These are phyloP conservation scores for Eonycteris spelaea DNA, from an alignment of 2,113 vertebrate species.

Conservation along the genomic window DNA sequence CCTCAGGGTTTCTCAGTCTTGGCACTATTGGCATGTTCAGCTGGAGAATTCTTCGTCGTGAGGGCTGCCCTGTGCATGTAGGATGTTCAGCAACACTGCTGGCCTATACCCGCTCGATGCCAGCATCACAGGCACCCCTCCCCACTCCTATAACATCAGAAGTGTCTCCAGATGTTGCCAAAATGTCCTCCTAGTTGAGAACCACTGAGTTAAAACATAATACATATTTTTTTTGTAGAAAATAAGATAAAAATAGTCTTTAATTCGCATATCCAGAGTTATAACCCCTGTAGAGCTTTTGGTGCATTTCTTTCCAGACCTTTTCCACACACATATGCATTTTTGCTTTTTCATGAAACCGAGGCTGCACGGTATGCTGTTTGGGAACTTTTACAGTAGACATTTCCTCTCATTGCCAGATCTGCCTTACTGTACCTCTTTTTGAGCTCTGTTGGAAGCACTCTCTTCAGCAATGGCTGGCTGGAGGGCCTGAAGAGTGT, in stretches of 20 bases:
- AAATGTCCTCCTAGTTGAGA: not conserved
- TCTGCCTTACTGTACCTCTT: not conserved
- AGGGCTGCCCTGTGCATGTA: not conserved
- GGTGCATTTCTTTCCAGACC: not conserved
- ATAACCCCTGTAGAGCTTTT: not conserved
- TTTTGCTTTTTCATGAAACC: not conserved
- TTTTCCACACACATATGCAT: not conserved
- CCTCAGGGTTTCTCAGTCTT: not conserved
- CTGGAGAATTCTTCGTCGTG: too few species aligned
- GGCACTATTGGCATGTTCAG: not conserved
- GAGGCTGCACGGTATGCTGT: not conserved
- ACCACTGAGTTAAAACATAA: not conserved
- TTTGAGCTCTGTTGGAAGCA: accelerated
- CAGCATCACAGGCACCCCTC: too few species aligned
- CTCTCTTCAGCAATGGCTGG: not conserved
- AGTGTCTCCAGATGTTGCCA: not conserved
- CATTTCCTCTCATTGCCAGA: accelerated
- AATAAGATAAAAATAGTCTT: not conserved
- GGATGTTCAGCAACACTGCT: not conserved
- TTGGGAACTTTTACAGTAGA: too few species aligned
- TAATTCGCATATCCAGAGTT: not conserved
- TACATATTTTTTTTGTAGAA: not conserved
- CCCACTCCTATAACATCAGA: not conserved
- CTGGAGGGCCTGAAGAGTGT: not conserved
- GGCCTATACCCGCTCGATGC: not conserved